Evolutionary conservation across 2,113 vertebrate genomes (phyloP).

Genomic region (Anhinga anhinga): DNA sequence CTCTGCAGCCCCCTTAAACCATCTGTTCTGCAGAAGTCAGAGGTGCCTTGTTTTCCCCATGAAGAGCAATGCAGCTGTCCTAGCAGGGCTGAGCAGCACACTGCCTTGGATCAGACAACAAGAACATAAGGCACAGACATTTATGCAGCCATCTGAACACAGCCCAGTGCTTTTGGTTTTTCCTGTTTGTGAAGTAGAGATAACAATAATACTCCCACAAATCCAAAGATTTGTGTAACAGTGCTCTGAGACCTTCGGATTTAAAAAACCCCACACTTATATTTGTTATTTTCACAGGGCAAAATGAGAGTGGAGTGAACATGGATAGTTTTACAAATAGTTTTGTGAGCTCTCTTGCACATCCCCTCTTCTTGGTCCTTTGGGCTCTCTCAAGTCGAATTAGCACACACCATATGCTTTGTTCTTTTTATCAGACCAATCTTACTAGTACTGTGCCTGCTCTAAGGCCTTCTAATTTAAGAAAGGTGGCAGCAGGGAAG

Average conservation of each 20-base stretch:
- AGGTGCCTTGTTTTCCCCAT: conserved; percentile 18
- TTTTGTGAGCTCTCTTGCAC: background rate
- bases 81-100: background rate
- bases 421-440: background rate
- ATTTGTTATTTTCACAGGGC: background rate
- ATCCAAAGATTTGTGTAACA: background rate
- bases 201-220: background rate
- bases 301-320: background rate
- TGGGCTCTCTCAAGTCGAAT: background rate
- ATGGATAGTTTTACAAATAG: background rate
- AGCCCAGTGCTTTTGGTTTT: background rate
- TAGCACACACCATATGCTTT: background rate
- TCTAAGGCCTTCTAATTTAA: background rate
- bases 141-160: background rate
- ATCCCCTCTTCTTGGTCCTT: background rate
- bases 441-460: background rate
- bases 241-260: background rate
- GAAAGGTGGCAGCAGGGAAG: background rate
- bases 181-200: background rate
- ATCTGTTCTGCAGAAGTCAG: conserved; percentile 46
- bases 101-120: background rate
- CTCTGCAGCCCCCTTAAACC: conserved; percentile 28
- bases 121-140: background rate
- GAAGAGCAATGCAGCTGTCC: background rate
- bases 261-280: background rate